Evolutionary conservation across 2,113 vertebrate genomes (phyloP), one percentile per base, ranked within the genome.

Genomic region (Crotalus viridis): DNA sequence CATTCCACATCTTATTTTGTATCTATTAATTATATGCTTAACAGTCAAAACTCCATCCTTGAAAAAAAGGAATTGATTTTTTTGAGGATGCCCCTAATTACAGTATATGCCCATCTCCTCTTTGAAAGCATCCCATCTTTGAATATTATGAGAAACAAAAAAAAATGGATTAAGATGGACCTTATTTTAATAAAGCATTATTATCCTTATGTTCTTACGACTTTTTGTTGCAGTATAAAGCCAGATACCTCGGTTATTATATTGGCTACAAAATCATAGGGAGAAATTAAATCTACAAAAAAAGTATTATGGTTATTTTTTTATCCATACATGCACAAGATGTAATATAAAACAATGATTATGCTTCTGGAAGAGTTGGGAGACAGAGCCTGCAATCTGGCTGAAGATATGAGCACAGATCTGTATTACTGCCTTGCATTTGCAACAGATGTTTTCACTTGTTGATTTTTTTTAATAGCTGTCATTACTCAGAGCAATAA

Each of bases 291-390:
- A 1, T 1, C 46, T 56, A 69, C n/a, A 28, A 88, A 91, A 91
- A 55, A 57, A n/a, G 56, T 54, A 74, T 93, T 91, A 61, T 93
- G 87, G n/a, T 61, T 39, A 46, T n/a, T 61, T 89, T 93, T 86
- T 91, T 93, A 64, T 64, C 69, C 64, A 52, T 55, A 56, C 56
- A 24, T 91, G 88, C 28, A 26, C 26, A 55, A 54, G n/a, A 87
- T 87, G 81, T 87, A 46, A 90, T 90, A 93, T 90, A 93, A 89
- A 90, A 85, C n/a, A 43, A 90, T 90, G 74, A 90, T 85, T 93
- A 86, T 89, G 74, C 46, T 46, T 91, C 55, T 89, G 48, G 55
- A 91, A 51, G 87, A 88, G 48, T 91, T 91, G 64, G 89, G 90
- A 86, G 56, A 48, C 2, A 7, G 12, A 52, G 26, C 52, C 13